Percentiles rank a stretch among this genome's conserved stretches.
These are phyloP conservation scores for Balearica regulorum DNA, from an alignment of 2,797 vertebrate species.

Conservation along the genomic window DNA sequence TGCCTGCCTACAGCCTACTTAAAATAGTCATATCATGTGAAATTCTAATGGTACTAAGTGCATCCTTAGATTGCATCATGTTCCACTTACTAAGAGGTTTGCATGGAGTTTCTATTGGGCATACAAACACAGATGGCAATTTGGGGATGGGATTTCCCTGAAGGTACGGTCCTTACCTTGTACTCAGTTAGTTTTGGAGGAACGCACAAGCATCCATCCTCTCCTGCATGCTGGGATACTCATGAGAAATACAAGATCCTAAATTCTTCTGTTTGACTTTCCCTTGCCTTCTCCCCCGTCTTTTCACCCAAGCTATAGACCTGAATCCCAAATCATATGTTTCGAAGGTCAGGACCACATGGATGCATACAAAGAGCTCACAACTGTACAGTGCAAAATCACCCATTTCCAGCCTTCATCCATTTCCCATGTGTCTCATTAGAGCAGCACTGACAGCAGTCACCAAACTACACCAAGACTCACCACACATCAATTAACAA, in stretches of 20 bases:
- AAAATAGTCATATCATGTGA: background rate
- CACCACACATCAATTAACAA: background rate
- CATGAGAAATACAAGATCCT: background rate
- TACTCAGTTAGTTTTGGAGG: background rate
- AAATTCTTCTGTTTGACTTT: background rate
- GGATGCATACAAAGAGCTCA: background rate
- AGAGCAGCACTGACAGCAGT: background rate
- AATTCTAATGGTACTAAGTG: background rate
- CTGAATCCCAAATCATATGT: background rate
- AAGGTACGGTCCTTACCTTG: background rate
- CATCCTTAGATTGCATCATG: background rate
- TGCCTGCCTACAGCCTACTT: background rate
- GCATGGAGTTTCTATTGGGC: background rate
- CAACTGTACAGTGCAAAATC: background rate
- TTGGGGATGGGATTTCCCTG: background rate
- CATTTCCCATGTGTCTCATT: background rate
- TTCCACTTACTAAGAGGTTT: background rate
- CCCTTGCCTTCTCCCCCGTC: background rate
- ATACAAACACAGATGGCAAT: background rate
- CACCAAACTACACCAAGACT: background rate
- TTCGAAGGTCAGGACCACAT: background rate
- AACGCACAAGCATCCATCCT: background rate
- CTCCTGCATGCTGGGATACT: background rate
- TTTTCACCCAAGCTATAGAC: background rate
- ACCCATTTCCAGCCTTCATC: background rate